A percentile compares a stretch with the other conserved stretches of the same genome.
These are phyloP conservation scores for Heliconius congener DNA, from an alignment of 1,140 invertebrate species.

Conservation along the genomic window DNA sequence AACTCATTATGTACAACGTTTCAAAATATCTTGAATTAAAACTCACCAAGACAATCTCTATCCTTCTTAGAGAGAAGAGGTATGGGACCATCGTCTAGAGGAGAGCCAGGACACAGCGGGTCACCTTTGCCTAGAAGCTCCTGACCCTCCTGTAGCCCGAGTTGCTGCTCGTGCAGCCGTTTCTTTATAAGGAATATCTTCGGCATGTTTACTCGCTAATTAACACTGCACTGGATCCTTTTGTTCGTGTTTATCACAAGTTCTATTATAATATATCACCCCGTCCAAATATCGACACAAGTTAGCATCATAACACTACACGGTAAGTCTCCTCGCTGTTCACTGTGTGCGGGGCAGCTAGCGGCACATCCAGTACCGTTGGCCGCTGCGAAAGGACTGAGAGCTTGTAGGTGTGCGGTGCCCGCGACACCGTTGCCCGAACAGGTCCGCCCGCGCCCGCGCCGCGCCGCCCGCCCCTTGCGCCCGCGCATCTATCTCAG, in stretches of 20 bases:
- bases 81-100: slow-evolving; percentile 81
- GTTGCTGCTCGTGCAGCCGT: slow-evolving; percentile 92
- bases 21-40: neutral
- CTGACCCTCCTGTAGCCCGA: slow-evolving; percentile 89
- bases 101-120: slow-evolving; percentile 76
- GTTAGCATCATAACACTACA: slow-evolving; percentile 77
- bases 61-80: slow-evolving; percentile 83
- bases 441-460: slow-evolving; percentile 75
- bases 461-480: slow-evolving; percentile 50
- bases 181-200: slow-evolving; percentile 95
- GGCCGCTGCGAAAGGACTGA: slow-evolving; percentile 77
- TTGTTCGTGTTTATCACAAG: slow-evolving; percentile 60
- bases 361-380: slow-evolving; percentile 77
- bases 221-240: slow-evolving; percentile 72
- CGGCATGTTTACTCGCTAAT: slow-evolving; percentile 85
- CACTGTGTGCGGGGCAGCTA: slow-evolving; percentile 67
- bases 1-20: neutral
- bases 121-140: slow-evolving; percentile 84
- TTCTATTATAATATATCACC: slow-evolving; percentile 61
- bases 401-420: slow-evolving; percentile 68
- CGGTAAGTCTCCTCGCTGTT: slow-evolving; percentile 70
- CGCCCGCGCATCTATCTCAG: slow-evolving; percentile 40
- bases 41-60: slow-evolving; percentile 75
- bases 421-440: slow-evolving; percentile 79
- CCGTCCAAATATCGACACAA: slow-evolving; percentile 58